Percentiles rank a stretch among this genome's conserved stretches.
phyloP scores from a whole-genome alignment of 2,113 vertebrate genomes.

The Oreochromis tanganicae region DNA sequence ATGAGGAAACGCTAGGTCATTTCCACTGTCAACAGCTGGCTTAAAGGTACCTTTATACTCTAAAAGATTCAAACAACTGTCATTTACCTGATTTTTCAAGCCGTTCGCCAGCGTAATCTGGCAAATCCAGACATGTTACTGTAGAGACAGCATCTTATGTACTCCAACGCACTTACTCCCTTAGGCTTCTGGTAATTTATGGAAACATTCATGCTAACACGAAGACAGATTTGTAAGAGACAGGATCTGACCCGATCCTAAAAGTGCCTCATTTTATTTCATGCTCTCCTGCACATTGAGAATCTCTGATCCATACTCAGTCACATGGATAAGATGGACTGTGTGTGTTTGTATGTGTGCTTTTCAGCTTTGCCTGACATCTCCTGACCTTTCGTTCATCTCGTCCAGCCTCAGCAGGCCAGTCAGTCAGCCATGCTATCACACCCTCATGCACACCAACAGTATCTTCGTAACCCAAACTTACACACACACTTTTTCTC shows the following conservation, averaged over 20 bases:
- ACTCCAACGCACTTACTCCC: not conserved
- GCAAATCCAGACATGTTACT: conserved; percentile 6
- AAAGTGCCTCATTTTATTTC: conserved; percentile 41
- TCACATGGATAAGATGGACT: conserved; percentile 7
- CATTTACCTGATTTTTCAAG: conserved; percentile 16
- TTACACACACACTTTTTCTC: not conserved
- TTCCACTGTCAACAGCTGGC: not conserved
- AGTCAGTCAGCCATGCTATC: conserved; percentile 24
- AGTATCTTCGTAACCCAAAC: not conserved
- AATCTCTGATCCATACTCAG: conserved; percentile 35
- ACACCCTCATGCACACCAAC: not conserved
- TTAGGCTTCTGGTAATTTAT: conserved; percentile 23
- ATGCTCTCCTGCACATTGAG: conserved; percentile 12
- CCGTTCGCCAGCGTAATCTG: not conserved
- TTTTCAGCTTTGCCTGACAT: conserved; percentile 30
- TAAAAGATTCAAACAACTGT: conserved; percentile 7
- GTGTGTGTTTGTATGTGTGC: not conserved
- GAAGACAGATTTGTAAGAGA: conserved; percentile 20
- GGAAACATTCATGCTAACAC: conserved; percentile 2
- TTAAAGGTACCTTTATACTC: not conserved
- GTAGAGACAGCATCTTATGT: conserved; percentile 21
- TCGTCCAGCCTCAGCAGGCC: conserved; percentile 26
- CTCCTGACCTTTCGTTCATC: conserved; percentile 45
- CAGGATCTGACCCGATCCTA: conserved; percentile 20
- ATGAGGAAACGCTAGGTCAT: not conserved